Percentiles rank a stretch among this genome's conserved stretches.
Evolutionary conservation across 2,113 vertebrate species (phyloP).

Genomic region (Capreolus pygargus): DNA sequence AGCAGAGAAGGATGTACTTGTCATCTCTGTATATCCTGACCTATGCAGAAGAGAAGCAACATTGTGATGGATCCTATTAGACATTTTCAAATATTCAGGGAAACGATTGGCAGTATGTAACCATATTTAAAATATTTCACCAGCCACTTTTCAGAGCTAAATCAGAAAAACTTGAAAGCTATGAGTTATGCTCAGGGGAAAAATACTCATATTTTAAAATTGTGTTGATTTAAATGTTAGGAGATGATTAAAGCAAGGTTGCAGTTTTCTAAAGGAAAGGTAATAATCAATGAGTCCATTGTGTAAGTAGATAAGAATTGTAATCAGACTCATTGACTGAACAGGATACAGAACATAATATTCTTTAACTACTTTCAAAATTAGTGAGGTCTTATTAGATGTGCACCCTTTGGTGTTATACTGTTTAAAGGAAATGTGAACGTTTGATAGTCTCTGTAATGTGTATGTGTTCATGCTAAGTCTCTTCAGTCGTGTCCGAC

Average conservation of each 20-base stretch:
- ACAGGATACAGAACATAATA: neutral
- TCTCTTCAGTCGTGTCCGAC: neutral
- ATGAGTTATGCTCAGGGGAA: neutral
- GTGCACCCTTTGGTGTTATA: neutral
- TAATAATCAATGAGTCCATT: neutral
- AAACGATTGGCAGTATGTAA: neutral
- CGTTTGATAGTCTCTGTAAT: neutral
- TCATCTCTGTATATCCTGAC: neutral
- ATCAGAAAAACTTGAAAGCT: neutral
- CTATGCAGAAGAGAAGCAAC: neutral
- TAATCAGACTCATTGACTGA: neutral
- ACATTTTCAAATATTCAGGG: neutral
- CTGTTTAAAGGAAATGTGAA: constrained; percentile 20
- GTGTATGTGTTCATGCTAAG: neutral
- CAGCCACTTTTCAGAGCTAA: neutral
- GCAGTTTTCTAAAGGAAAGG: neutral
- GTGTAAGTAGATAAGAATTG: neutral
- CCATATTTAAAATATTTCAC: neutral
- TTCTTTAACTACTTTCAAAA: neutral
- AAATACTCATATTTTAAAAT: neutral
- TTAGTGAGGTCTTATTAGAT: neutral
- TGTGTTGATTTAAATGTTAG: neutral
- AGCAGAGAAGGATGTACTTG: neutral
- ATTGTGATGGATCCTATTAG: neutral
- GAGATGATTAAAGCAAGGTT: neutral